Base-by-base conservation (phyloP, 2,888 invertebrate species). In the Diarsia dahlii region DNA sequence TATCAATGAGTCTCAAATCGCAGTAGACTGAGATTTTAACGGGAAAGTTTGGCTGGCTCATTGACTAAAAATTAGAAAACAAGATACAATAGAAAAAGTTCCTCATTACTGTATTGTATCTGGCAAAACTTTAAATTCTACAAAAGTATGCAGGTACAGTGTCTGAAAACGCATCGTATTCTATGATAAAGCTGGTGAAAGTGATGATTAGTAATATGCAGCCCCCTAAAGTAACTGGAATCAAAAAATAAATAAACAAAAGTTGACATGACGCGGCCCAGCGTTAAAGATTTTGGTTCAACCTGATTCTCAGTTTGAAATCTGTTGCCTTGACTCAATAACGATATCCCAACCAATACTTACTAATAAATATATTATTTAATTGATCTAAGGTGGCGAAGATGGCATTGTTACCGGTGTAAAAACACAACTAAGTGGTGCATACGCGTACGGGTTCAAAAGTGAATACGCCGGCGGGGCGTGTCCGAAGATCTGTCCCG, bases 401-500 rank as follows among this genome's bases (percentile, higher is more conserved):
- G 95, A 94, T 28, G 97, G 93, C 63, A 97, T 92, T 12, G 97
- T 94, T 0, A 97, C 97, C 0, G 96, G 95, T 3, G 96, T 95
- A 87, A 97, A 97, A 64, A 97, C 97, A 87, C 97, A 97, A 78
- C 97, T 95, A 2, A 97, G 93, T 1, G 97, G 97, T 15, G 97
- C 90, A 54, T 97, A 97, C 65, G 97, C 97, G 87, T 98, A 98
- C 0, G 97, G 97, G 64, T 97, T 96, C 74, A 97, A 92, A 56
- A 98, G 93, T 1, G 98, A 97, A 91, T 97, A 98, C 76, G 97
- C 97, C 85, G 97, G 97, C 0, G 96, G 94, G 1, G 96, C 91
- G 15, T 97, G 97, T 28, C 97, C 97, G 82, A 98, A 97, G 89
- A 98, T 97, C 81, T 97, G 97, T 0, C 97, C 97, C 0, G 97